phyloP scores from a whole-genome alignment of 1,140 invertebrate genomes.

The Drosophila asahinai region DNA sequence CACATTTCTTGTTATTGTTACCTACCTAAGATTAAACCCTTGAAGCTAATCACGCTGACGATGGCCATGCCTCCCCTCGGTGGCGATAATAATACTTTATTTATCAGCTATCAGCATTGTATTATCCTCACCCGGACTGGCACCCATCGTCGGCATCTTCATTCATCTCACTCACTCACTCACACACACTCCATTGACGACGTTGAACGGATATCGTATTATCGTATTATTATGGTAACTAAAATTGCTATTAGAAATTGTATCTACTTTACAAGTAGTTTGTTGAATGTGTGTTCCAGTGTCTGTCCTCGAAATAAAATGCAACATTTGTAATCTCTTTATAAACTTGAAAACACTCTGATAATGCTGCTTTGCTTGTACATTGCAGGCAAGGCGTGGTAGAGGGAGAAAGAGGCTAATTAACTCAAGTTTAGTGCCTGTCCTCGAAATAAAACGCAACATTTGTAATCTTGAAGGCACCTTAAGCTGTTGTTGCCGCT shows the following conservation, averaged over 20 bases:
- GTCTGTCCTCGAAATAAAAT: slow-evolving; percentile 44
- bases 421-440: too few relatives aligned
- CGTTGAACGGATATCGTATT: slow-evolving; percentile 30
- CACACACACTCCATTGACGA: slow-evolving; percentile 27
- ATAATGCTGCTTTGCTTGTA: too few relatives aligned
- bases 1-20: slow-evolving; percentile 50
- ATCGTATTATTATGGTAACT: slow-evolving; percentile 33
- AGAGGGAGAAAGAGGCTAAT: too few relatives aligned
- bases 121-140: not conserved
- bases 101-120: not conserved
- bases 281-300: slow-evolving; percentile 68
- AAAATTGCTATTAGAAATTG: slow-evolving; percentile 31
- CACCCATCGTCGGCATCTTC: not conserved
- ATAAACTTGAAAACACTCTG: not conserved
- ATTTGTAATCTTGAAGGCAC: too few relatives aligned
- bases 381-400: too few relatives aligned
- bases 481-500: too few relatives aligned
- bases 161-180: slow-evolving; percentile 15
- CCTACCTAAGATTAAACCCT: slow-evolving; percentile 21
- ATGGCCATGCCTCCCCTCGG: not conserved
- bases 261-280: slow-evolving; percentile 72
- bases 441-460: too few relatives aligned
- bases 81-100: not conserved
- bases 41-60: slow-evolving; percentile 27
- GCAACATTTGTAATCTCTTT: slow-evolving; percentile 66